Conservation (phyloP, 1,140 invertebrate species). For the Zaprionus camerounensis region DNA sequence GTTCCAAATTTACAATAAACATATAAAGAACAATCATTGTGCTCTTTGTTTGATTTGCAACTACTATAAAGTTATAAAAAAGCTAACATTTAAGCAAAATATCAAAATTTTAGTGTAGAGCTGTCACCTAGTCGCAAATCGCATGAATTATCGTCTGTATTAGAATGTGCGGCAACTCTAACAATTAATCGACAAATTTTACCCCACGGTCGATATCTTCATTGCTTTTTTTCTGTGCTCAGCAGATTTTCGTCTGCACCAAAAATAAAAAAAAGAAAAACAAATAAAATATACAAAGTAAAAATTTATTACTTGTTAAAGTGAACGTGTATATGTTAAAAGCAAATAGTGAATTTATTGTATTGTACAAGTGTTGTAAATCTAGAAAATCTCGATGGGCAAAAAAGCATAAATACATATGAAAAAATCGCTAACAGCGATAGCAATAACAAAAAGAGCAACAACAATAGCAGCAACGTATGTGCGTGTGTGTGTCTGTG, state of each 20-base stretch:
- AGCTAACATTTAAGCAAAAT: constrained; percentile 61
- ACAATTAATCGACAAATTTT: constrained; percentile 62
- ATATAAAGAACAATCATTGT: not conserved
- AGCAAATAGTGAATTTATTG: constrained; percentile 30
- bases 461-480: constrained; percentile 28
- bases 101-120: constrained; percentile 65
- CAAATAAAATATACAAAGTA: constrained; percentile 43
- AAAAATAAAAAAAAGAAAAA: constrained; percentile 61
- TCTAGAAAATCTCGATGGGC: constrained; percentile 53
- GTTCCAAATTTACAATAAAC: not conserved
- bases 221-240: constrained; percentile 65
- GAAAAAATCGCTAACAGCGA: constrained; percentile 66
- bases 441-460: constrained; percentile 64
- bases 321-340: constrained; percentile 33
- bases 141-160: constrained; percentile 23
- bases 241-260: constrained; percentile 67
- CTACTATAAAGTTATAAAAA: constrained; percentile 37
- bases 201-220: constrained; percentile 69
- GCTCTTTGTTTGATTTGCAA: not conserved
- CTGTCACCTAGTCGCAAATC: constrained; percentile 39
- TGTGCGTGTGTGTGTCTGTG: constrained; percentile 47
- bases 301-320: constrained; percentile 41
- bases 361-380: constrained; percentile 43
- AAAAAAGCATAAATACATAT: constrained; percentile 68
- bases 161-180: constrained; percentile 47